A percentile compares a stretch with the other conserved stretches of the same genome.
Conservation (phyloP, 1,140 invertebrate species). For the Drosophila seguyi region DNA sequence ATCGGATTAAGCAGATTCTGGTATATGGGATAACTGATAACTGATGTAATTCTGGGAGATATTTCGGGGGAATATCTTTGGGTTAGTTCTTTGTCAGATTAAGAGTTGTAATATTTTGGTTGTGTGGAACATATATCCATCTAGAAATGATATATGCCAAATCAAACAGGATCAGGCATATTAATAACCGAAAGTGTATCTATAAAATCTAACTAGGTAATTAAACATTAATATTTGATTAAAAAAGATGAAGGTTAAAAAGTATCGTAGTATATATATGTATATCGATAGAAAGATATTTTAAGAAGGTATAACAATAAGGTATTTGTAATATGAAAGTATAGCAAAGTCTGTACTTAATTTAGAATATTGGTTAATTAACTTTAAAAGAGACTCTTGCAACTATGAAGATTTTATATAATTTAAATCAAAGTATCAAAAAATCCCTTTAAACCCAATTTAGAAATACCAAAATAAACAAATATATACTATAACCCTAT, state of each 20-base stretch:
- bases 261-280: too few species aligned
- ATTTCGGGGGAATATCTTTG: not conserved
- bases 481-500: too few species aligned
- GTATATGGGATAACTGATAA: not conserved
- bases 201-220: not conserved
- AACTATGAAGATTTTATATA: too few species aligned
- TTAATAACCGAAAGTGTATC: not conserved
- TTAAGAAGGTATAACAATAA: too few species aligned
- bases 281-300: too few species aligned
- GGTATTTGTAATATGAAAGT: too few species aligned
- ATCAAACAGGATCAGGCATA: not conserved
- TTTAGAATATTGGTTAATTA: too few species aligned
- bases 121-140: not conserved
- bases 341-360: not conserved
- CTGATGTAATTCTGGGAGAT: not conserved
- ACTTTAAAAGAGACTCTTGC: too few species aligned
- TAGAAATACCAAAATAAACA: too few species aligned
- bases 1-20: conserved; percentile 34
- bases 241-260: not conserved
- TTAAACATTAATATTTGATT: not conserved
- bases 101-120: not conserved
- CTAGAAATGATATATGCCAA: not conserved
- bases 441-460: too few species aligned
- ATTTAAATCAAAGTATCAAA: too few species aligned
- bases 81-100: not conserved